phyloP scores from a whole-genome alignment of 2,113 vertebrate genomes.

The Tricholaema leucomelas region DNA sequence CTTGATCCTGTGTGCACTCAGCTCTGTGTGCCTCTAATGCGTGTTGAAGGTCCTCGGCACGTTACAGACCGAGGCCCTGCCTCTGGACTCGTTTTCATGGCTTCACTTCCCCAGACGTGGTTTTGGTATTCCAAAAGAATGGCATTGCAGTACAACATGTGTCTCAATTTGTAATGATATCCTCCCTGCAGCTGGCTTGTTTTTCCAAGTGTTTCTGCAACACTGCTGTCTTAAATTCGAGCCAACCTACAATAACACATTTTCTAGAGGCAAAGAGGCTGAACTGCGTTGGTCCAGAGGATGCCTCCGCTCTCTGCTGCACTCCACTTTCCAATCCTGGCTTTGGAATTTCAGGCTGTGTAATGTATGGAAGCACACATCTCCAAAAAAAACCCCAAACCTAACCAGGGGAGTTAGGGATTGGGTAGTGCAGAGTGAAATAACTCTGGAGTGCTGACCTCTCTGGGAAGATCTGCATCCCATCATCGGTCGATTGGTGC shows the following conservation, averaged over 20 bases:
- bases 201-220: constrained; percentile 75
- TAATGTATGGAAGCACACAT: constrained; percentile 51
- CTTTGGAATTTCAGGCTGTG: constrained; percentile 49
- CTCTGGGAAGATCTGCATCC: constrained; percentile 68
- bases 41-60: not conserved
- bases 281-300: constrained; percentile 55
- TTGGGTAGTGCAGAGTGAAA: constrained; percentile 59
- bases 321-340: constrained; percentile 47
- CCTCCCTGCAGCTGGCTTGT: constrained; percentile 72
- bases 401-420: not conserved
- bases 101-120: constrained; percentile 60
- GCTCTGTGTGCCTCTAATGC: not conserved
- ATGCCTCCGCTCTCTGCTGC: not conserved
- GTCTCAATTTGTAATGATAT: constrained; percentile 77
- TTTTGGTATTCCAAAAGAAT: constrained; percentile 73
- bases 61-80: not conserved
- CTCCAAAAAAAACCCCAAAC: not conserved
- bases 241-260: constrained; percentile 73
- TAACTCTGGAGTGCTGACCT: constrained; percentile 52
- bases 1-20: not conserved
- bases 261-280: constrained; percentile 64
- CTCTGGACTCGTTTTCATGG: constrained; percentile 39
- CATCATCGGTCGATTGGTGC: constrained; percentile 67
- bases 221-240: constrained; percentile 70
- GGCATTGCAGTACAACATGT: constrained; percentile 70